These are phyloP conservation scores for Pachliopta kotzebuea DNA, from an alignment of 2,888 invertebrate genomes.

Conservation along the genomic window DNA sequence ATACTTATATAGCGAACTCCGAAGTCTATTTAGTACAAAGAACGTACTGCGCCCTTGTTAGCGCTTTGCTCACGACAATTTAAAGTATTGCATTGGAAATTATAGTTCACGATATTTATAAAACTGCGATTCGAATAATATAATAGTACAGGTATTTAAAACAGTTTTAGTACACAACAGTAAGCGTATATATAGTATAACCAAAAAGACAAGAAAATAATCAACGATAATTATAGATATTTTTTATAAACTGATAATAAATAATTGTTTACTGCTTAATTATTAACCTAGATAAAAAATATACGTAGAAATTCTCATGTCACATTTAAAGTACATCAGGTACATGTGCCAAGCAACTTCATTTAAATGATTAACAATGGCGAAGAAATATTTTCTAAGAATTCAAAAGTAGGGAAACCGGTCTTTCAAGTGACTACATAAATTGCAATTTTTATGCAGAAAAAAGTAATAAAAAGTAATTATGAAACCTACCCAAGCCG, in stretches of 20 bases:
- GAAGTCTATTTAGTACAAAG: conserved; percentile 8
- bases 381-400: conserved; percentile 37
- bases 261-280: too few species aligned
- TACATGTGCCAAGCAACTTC: background rate
- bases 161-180: too few species aligned
- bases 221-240: too few species aligned
- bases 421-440: conserved; percentile 30
- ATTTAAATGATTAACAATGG: background rate
- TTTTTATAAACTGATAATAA: too few species aligned
- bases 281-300: too few species aligned
- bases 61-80: conserved; percentile 2
- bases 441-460: conserved; percentile 11
- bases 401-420: conserved; percentile 43
- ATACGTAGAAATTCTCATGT: too few species aligned
- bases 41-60: conserved; percentile 3
- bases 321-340: background rate
- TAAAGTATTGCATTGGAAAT: conserved; percentile 8
- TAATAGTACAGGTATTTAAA: too few species aligned
- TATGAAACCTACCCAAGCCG: conserved; percentile 26
- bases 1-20: background rate
- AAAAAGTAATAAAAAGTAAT: background rate
- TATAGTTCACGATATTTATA: background rate
- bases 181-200: too few species aligned
- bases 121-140: background rate
- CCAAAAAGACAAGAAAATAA: too few species aligned